phyloP scores from a whole-genome alignment of 2,797 vertebrate species.

The Gephyroberyx darwinii region DNA sequence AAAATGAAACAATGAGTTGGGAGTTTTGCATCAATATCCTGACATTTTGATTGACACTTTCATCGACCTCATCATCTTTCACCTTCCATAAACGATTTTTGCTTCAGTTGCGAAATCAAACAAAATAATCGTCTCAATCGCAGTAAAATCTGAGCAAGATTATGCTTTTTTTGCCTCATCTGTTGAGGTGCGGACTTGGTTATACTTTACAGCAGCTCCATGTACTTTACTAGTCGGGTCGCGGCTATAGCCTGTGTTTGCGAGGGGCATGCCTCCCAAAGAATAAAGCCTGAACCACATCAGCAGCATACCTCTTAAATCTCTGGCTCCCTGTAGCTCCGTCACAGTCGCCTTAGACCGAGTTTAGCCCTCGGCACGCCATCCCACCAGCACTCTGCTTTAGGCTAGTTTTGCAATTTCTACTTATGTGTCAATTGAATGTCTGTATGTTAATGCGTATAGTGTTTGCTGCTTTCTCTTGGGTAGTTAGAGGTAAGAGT shows the following conservation, averaged over 20 bases:
- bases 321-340: neutral
- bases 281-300: slow-evolving; percentile 41
- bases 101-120: slow-evolving; percentile 19
- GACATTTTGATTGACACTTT: slow-evolving; percentile 37
- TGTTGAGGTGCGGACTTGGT: too few relatives aligned
- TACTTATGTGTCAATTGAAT: neutral
- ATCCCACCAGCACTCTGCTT: slow-evolving; percentile 8
- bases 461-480: too few relatives aligned
- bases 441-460: too few relatives aligned
- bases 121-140: slow-evolving; percentile 33
- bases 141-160: slow-evolving; percentile 16
- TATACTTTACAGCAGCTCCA: slow-evolving; percentile 12
- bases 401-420: neutral
- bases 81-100: slow-evolving; percentile 26
- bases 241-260: slow-evolving; percentile 37
- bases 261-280: slow-evolving; percentile 20
- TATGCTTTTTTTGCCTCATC: too few relatives aligned
- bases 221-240: slow-evolving; percentile 44
- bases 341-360: slow-evolving; percentile 6
- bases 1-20: slow-evolving; percentile 10
- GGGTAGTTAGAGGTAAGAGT: too few relatives aligned
- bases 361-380: neutral
- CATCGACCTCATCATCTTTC: slow-evolving; percentile 46
- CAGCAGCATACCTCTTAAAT: slow-evolving; percentile 7
- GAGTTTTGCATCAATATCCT: slow-evolving; percentile 24